Percentiles rank a stretch among this genome's conserved stretches.
Evolutionary conservation across 2,797 vertebrate species (phyloP).

Genomic region (Enteromius trimaculatus): DNA sequence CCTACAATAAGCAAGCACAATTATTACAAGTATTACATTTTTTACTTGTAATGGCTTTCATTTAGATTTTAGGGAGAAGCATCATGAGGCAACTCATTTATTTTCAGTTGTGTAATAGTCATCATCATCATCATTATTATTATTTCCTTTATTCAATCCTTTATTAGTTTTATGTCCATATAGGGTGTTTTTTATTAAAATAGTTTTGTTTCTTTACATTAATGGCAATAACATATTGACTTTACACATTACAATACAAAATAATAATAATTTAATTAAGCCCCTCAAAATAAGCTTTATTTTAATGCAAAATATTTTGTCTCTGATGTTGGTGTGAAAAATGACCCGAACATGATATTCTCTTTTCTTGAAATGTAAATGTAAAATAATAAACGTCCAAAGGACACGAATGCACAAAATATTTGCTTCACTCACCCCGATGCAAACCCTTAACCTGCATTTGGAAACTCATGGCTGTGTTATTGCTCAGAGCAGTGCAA

Average conservation of each 20-base stretch:
- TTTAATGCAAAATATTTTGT: neutral
- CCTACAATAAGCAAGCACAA: neutral
- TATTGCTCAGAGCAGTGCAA: neutral
- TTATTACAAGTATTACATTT: neutral
- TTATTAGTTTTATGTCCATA: no score
- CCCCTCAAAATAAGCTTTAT: neutral
- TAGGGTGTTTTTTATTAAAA: no score
- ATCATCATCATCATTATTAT: no score
- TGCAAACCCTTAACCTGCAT: neutral
- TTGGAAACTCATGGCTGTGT: neutral
- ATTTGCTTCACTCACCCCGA: neutral
- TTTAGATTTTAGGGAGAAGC: neutral
- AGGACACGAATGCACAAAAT: neutral
- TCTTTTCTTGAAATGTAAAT: neutral
- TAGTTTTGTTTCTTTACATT: no score
- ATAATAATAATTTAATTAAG: no score
- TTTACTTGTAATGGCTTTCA: neutral
- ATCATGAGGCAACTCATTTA: neutral
- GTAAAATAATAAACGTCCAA: neutral
- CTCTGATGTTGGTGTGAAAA: constrained; percentile 1
- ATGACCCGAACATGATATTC: neutral
- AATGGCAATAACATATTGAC: no score
- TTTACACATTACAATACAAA: no score
- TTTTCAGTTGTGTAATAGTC: neutral
- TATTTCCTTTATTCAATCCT: no score